Conservation (phyloP, 2,797 vertebrate genomes). For the Oryzias sinensis region DNA sequence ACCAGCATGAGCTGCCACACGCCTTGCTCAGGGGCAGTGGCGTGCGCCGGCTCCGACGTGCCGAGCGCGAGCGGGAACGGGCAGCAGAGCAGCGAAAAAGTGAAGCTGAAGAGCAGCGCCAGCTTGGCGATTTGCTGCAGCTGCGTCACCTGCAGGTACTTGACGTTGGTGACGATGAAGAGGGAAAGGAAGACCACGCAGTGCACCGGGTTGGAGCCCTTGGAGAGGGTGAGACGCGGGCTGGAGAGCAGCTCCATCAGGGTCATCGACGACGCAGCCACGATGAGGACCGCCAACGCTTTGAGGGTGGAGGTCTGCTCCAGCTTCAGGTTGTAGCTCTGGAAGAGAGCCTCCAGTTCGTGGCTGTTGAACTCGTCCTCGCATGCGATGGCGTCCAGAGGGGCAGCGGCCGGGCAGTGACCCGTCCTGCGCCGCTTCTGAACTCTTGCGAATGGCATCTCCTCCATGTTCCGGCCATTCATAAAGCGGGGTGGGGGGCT, state of each 20-base stretch:
- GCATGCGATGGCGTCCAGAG: slow-evolving; percentile 82
- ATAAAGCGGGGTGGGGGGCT: slow-evolving; percentile 72
- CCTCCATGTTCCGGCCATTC: slow-evolving; percentile 97
- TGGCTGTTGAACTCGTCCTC: slow-evolving; percentile 92
- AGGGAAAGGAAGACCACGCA: slow-evolving; percentile 96
- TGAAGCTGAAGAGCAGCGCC: slow-evolving; percentile 94
- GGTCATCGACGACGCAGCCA: slow-evolving; percentile 88
- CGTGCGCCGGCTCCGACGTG: slow-evolving; percentile 64
- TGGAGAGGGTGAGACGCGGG: slow-evolving; percentile 88
- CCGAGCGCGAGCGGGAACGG: slow-evolving; percentile 82
- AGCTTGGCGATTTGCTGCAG: slow-evolving; percentile 96
- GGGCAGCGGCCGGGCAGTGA: slow-evolving; percentile 75
- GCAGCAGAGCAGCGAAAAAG: slow-evolving; percentile 94
- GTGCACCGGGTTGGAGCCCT: slow-evolving; percentile 95
- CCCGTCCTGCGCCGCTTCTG: slow-evolving; percentile 84
- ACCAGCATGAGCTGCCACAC: slow-evolving; percentile 98
- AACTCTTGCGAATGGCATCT: slow-evolving; percentile 87
- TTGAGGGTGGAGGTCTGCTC: slow-evolving; percentile 96
- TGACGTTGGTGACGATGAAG: slow-evolving; percentile 96
- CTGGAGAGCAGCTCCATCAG: slow-evolving; percentile 90
- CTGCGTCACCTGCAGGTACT: slow-evolving; percentile 94
- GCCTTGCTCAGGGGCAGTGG: slow-evolving; percentile 85
- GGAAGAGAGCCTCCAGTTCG: slow-evolving; percentile 95
- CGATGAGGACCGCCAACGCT: slow-evolving; percentile 91
- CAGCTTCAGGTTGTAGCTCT: slow-evolving; percentile 96